Evolutionary conservation across 92 coral and sea anemone species (phyloP).

Genomic region (Porites divaricata): DNA sequence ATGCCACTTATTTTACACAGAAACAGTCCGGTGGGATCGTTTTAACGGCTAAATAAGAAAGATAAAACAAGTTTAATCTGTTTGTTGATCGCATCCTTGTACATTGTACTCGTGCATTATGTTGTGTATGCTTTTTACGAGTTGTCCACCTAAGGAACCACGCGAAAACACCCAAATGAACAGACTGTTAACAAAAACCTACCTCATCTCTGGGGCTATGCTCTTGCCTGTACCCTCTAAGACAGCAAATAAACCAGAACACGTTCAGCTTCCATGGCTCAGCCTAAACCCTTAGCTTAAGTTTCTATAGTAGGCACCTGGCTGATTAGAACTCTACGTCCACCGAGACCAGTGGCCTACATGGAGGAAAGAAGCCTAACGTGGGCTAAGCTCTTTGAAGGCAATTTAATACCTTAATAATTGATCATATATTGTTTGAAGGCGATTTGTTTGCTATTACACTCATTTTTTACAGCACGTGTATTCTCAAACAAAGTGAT

Average conservation of each 20-base stretch:
- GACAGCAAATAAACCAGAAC: constrained; percentile 44
- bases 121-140: constrained; percentile 21
- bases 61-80: constrained; percentile 32
- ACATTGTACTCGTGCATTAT: constrained; percentile 29
- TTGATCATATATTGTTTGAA: constrained; percentile 73
- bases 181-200: constrained; percentile 46
- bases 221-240: constrained; percentile 49
- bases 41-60: constrained; percentile 22
- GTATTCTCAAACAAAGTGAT: constrained; percentile 69
- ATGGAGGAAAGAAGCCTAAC: constrained; percentile 55
- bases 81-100: constrained; percentile 14
- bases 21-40: constrained; percentile 23
- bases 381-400: constrained; percentile 74
- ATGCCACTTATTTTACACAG: constrained; percentile 14
- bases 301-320: constrained; percentile 94
- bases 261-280: constrained; percentile 41
- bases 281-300: constrained; percentile 57
- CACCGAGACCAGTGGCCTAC: constrained; percentile 80
- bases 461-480: constrained; percentile 71
- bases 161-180: constrained; percentile 47
- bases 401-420: constrained; percentile 70
- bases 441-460: constrained; percentile 75
- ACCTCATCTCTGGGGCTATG: constrained; percentile 62
- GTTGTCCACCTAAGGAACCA: constrained; percentile 69
- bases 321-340: constrained; percentile 21